Conservation (phyloP, 2,888 invertebrate species). For the Linyphia triangularis region DNA sequence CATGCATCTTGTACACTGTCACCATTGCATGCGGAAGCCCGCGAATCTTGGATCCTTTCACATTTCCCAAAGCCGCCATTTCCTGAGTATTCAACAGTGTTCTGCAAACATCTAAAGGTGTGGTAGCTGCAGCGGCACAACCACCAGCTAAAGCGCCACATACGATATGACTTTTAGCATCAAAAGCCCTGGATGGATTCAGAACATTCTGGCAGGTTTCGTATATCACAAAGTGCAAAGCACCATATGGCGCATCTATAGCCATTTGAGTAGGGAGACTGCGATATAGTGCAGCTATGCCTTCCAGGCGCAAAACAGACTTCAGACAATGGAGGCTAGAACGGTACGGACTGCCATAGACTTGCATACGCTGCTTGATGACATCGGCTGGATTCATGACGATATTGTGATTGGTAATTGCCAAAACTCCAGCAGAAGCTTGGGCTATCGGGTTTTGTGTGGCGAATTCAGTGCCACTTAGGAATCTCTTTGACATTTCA, state of each 20-base stretch:
- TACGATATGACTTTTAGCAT: conserved; percentile 36
- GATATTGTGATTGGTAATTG: conserved; percentile 50
- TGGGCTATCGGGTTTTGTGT: conserved; percentile 41
- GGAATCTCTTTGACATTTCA: conserved; percentile 34
- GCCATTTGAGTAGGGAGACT: conserved; percentile 56
- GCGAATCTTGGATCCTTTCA: conserved; percentile 2
- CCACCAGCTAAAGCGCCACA: conserved; percentile 51
- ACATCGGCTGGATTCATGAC: conserved; percentile 64
- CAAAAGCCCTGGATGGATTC: conserved; percentile 43
- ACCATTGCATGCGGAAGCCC: conserved; percentile 27
- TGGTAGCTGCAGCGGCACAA: conserved; percentile 53
- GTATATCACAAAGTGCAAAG: conserved; percentile 54
- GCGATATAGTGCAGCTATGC: conserved; percentile 27
- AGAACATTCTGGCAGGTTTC: conserved; percentile 41
- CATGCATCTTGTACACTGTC: conserved; percentile 37
- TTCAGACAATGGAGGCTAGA: conserved; percentile 40
- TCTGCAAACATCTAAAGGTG: conserved; percentile 51
- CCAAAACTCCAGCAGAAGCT: conserved; percentile 25
- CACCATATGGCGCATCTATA: conserved; percentile 54
- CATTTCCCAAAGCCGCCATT: conserved; percentile 6
- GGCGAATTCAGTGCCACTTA: conserved; percentile 45
- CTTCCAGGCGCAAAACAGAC: conserved; percentile 14
- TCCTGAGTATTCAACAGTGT: conserved; percentile 60
- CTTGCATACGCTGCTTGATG: conserved; percentile 54
- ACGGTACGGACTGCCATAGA: conserved; percentile 38